Percentiles rank a stretch among this genome's conserved stretches.
Conservation (phyloP, 2,113 vertebrate genomes). For the Psettodes erumei region DNA sequence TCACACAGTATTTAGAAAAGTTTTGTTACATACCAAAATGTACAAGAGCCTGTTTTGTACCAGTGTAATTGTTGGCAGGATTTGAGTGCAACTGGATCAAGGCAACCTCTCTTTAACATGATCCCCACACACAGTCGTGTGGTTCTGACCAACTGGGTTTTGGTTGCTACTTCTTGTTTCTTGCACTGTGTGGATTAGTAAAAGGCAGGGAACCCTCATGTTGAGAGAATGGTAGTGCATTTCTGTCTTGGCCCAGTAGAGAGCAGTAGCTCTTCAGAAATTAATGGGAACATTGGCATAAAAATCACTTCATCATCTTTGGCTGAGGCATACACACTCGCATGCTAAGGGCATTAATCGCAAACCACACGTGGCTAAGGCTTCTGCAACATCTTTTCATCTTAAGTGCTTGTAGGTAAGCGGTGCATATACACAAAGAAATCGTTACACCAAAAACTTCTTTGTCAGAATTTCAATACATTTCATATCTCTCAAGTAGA, state of each 20-base stretch:
- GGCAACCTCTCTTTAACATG: not conserved
- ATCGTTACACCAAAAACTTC: slow-evolving; percentile 2
- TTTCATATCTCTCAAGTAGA: slow-evolving; percentile 2
- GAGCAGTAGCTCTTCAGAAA: slow-evolving; percentile 58
- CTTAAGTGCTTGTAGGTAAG: slow-evolving; percentile 43
- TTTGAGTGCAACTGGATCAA: slow-evolving; percentile 36
- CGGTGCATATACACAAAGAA: slow-evolving; percentile 40
- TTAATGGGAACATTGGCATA: slow-evolving; percentile 24
- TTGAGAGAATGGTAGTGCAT: slow-evolving; percentile 42
- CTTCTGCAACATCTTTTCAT: slow-evolving; percentile 42
- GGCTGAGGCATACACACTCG: slow-evolving; percentile 55
- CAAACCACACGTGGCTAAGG: slow-evolving; percentile 57
- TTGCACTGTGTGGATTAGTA: slow-evolving; percentile 5
- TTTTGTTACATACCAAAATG: slow-evolving; percentile 39
- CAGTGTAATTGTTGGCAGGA: slow-evolving; percentile 58
- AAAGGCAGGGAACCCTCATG: slow-evolving; percentile 10
- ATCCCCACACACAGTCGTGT: not conserved
- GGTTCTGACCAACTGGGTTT: not conserved
- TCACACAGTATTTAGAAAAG: slow-evolving; percentile 47
- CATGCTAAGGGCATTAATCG: slow-evolving; percentile 69
- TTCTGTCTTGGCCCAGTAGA: slow-evolving; percentile 59
- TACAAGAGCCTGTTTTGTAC: slow-evolving; percentile 44
- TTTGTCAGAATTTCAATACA: slow-evolving; percentile 14
- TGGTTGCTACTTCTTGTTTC: not conserved
- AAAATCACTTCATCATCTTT: slow-evolving; percentile 46